phyloP scores from a whole-genome alignment of 2,113 vertebrate species.

The Sclerurus mexicanus region DNA sequence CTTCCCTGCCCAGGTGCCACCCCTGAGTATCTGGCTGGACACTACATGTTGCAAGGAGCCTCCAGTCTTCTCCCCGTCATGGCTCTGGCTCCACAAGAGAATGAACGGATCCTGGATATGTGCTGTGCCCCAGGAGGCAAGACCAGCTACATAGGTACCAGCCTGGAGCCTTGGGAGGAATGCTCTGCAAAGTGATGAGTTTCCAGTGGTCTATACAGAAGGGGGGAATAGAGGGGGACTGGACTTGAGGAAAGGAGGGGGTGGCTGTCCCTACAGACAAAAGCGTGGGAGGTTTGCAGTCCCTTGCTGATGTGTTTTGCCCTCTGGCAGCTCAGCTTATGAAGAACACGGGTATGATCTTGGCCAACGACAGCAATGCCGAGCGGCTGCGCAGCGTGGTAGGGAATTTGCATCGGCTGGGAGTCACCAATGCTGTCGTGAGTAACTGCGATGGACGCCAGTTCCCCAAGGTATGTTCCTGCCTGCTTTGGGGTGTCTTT shows the following conservation, averaged over 20 bases:
- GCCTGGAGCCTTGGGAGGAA: background rate
- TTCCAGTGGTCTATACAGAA: background rate
- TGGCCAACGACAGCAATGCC: constrained; percentile 90
- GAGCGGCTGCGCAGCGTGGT: constrained; percentile 92
- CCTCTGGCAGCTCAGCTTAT: constrained; percentile 88
- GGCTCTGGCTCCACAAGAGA: constrained; percentile 94
- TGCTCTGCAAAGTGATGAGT: background rate
- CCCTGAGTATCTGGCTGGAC: constrained; percentile 94
- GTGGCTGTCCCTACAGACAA: background rate
- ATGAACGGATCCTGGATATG: constrained; percentile 93
- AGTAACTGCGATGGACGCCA: constrained; percentile 93
- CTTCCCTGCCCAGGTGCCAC: constrained; percentile 83
- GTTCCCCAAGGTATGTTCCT: constrained; percentile 86
- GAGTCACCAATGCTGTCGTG: constrained; percentile 89
- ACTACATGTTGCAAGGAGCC: constrained; percentile 97
- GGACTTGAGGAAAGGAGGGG: fast-evolving
- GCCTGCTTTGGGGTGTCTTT: background rate
- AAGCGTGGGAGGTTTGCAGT: background rate
- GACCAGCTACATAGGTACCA: constrained; percentile 93
- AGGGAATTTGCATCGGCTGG: constrained; percentile 93
- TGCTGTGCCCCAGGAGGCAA: constrained; percentile 96
- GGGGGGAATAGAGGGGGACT: background rate
- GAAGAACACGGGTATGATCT: constrained; percentile 93
- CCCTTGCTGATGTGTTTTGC: background rate
- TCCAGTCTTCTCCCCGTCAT: constrained; percentile 96